phyloP scores from a whole-genome alignment of 2,797 vertebrate species.

The Pteronotus mesoamericanus region DNA sequence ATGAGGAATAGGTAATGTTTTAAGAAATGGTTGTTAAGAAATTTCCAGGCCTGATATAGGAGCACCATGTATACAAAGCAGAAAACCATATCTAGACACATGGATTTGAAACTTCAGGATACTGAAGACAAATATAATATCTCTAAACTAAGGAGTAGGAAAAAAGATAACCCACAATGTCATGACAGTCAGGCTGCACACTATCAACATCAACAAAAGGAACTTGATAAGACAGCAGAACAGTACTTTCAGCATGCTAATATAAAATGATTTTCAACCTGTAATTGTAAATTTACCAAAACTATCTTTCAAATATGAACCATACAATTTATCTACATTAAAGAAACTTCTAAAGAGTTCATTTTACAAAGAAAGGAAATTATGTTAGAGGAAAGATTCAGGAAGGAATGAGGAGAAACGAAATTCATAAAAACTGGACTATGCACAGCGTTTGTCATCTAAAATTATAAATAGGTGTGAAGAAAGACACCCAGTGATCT shows the following conservation, averaged over 20 bases:
- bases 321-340: neutral
- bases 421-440: neutral
- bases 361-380: neutral
- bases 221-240: neutral
- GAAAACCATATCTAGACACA: neutral
- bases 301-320: neutral
- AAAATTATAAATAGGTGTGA: neutral
- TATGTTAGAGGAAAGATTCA: neutral
- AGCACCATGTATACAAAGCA: fast-evolving
- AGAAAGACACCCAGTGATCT: neutral
- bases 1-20: neutral
- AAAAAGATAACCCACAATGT: neutral
- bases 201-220: neutral
- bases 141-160: no score
- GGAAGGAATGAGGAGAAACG: neutral
- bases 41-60: neutral
- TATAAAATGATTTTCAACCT: neutral
- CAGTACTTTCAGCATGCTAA: neutral
- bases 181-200: neutral
- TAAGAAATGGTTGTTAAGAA: neutral
- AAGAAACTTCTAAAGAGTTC: neutral
- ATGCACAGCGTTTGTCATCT: neutral
- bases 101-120: neutral
- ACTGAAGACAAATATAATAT: neutral
- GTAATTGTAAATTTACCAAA: neutral